Evolutionary conservation across 2,113 vertebrate species (phyloP).

Genomic region (Plecotus auritus): DNA sequence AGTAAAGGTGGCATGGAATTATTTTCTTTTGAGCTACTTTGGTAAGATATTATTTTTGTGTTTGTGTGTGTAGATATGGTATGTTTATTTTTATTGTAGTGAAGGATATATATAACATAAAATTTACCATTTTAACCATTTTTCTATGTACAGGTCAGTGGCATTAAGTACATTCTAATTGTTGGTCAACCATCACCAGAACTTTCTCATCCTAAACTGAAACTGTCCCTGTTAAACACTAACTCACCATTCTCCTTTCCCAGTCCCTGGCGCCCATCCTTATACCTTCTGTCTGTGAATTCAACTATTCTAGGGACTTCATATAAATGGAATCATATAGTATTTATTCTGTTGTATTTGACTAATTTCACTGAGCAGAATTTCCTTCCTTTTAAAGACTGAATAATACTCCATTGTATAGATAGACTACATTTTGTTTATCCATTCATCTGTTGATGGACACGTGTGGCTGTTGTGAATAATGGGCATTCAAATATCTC

Average conservation of each 20-base stretch:
- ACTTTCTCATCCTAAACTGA: neutral
- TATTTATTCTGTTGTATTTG: neutral
- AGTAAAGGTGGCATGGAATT: neutral
- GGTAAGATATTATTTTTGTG: neutral
- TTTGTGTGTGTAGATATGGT: neutral
- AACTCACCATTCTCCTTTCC: neutral
- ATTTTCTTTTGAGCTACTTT: neutral
- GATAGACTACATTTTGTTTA: neutral
- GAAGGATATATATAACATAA: neutral
- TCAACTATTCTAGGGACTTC: neutral
- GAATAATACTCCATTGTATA: neutral
- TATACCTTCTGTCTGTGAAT: neutral
- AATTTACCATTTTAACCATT: neutral
- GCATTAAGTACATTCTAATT: neutral
- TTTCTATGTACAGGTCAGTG: neutral
- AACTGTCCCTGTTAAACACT: neutral
- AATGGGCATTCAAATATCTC: no score
- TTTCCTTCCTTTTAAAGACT: neutral
- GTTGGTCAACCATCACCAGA: neutral
- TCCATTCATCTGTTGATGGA: neutral
- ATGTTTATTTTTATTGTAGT: neutral
- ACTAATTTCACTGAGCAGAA: neutral
- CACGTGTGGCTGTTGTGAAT: neutral
- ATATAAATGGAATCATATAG: neutral
- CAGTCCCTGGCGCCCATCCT: neutral